Evolutionary conservation across 23 tunicate genomes (phyloP).

Genomic region (Clavelina lepadiformis): DNA sequence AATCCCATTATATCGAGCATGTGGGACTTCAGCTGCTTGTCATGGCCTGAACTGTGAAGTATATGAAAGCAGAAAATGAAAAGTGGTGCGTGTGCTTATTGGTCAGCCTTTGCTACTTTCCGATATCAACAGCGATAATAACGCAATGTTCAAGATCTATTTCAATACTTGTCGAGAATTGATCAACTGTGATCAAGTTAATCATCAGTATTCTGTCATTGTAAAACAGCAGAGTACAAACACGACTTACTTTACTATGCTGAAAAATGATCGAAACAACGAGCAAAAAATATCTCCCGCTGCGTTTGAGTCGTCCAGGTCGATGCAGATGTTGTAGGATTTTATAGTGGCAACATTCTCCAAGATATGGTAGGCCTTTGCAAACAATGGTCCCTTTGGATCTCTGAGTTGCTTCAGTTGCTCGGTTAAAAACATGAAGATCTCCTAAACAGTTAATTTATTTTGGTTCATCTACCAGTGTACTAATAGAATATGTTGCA

Average conservation of each 20-base stretch:
- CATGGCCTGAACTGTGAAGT: constrained; percentile 63
- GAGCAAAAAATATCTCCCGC: constrained; percentile 42
- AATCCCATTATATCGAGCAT: constrained; percentile 86
- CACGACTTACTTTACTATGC: constrained; percentile 71
- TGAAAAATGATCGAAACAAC: constrained; percentile 61
- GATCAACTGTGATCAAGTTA: background rate
- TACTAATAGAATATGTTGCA: too few relatives aligned
- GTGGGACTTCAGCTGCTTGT: constrained; percentile 48
- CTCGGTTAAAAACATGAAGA: constrained; percentile 60
- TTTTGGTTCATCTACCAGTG: background rate
- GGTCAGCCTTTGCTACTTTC: background rate
- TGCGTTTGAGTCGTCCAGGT: constrained; percentile 43
- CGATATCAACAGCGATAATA: background rate
- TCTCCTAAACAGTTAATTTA: constrained; percentile 30
- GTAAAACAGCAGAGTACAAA: background rate
- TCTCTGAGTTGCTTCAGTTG: constrained; percentile 63
- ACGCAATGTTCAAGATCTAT: background rate
- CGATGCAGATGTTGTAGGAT: constrained; percentile 73
- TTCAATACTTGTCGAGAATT: background rate
- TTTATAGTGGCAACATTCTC: constrained; percentile 81
- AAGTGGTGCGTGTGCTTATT: background rate
- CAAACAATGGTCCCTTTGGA: constrained; percentile 49
- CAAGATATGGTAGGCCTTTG: constrained; percentile 80
- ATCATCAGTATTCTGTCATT: background rate
- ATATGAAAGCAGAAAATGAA: background rate